Base-by-base conservation (phyloP, 2,888 invertebrate species). In the Acrobasis suavella region DNA sequence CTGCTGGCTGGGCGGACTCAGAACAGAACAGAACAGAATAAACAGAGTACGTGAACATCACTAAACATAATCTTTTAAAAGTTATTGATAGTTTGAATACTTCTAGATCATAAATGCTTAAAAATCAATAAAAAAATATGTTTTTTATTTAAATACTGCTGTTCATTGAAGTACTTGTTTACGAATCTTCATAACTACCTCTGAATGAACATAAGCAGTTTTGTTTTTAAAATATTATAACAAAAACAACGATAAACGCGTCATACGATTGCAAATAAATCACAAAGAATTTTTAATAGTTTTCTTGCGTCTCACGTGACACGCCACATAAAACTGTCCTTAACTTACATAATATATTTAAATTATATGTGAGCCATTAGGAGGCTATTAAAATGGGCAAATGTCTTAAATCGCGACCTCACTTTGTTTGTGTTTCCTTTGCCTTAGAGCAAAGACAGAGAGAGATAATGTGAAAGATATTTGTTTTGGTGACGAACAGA, bases 331-430 rank as follows among this genome's bases (percentile, higher is more conserved):
- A 46, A 46, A 12, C 10, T 3, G 46, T 46, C 46, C 46, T 46
- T 22, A 22, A n/a, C n/a, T 46, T 46, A 14, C 46, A 46, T 6
- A 46, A 12, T n/a, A 46, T 46, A 46, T 46, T 46, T 14, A 46
- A 46, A 46, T 46, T 46, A n/a, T n/a, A n/a, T n/a, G 14, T 46
- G 10, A 1, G 46, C 46, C 46, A 46, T 46, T 46, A 46, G 46
- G 46, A 5, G 15, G 51, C 51, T 17, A 16, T 51, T 51, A 51
- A 51, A 51, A 17, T 51, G 16, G 10, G 22, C 51, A 51, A 42
- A 42, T 42, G 42, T 5, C 46, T 14, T 14, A 46, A 46, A n/a
- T n/a, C n/a, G 2, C 46, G n/a, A 46, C 46, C 46, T 46, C 2
- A 46, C 10, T 46, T 46, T 46, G 46, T 12, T 42, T 46, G n/a